A percentile compares a stretch with the other conserved stretches of the same genome.
Conservation (phyloP, 2,888 invertebrate species). For the Iselma pallidipennis region DNA sequence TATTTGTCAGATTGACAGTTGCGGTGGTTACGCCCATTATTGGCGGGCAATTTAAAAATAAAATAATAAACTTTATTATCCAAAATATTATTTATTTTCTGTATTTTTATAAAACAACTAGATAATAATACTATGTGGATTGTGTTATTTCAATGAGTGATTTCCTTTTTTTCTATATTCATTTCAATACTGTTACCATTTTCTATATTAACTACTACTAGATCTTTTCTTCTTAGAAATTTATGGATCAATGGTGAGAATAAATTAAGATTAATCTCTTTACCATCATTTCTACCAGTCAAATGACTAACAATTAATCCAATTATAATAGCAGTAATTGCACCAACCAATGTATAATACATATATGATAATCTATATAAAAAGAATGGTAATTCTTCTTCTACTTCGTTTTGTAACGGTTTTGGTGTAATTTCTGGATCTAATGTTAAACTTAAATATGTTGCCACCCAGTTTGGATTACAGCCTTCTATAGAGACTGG, state of each 20-base stretch:
- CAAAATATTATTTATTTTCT: too few relatives aligned
- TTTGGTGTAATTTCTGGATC: conserved; percentile 27
- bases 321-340: conserved; percentile 65
- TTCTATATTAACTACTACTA: neutral
- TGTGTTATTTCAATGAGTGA: neutral
- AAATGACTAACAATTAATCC: conserved; percentile 72
- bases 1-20: neutral
- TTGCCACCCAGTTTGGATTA: conserved; percentile 49
- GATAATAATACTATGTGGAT: neutral
- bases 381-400: conserved; percentile 62
- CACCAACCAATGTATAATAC: conserved; percentile 77
- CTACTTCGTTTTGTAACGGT: conserved; percentile 14
- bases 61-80: too few relatives aligned
- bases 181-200: neutral
- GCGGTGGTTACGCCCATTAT: neutral
- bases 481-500: conserved; percentile 66
- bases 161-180: neutral
- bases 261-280: conserved; percentile 64
- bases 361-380: conserved; percentile 75
- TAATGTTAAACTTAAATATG: conserved; percentile 45
- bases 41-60: neutral
- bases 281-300: conserved; percentile 65
- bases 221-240: conserved; percentile 55
- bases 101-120: too few relatives aligned
- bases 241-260: conserved; percentile 67